Conservation (phyloP, 1,140 invertebrate genomes). For the Drepana arcuata region DNA sequence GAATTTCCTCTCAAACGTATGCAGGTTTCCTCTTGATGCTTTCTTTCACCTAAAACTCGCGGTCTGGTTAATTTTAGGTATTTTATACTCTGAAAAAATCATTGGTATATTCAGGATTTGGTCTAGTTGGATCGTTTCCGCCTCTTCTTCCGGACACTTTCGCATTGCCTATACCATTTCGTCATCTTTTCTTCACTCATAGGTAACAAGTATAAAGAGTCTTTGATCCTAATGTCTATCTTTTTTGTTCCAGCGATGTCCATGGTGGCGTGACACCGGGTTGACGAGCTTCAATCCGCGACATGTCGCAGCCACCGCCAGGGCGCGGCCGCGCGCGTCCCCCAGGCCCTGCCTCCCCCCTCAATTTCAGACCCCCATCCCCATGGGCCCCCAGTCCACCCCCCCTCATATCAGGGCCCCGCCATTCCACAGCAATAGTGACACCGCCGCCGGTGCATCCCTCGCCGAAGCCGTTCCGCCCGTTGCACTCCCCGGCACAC, state of each 20-base stretch:
- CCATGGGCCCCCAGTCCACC: conserved; percentile 77
- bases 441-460: conserved; percentile 65
- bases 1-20: no score
- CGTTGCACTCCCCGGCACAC: conserved; percentile 65
- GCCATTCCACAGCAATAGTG: conserved; percentile 63
- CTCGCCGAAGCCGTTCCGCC: conserved; percentile 66
- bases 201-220: no score
- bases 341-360: conserved; percentile 65
- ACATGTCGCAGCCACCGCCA: conserved; percentile 71
- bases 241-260: conserved; percentile 66
- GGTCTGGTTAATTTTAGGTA: no score
- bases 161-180: no score
- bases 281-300: conserved; percentile 65
- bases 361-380: conserved; percentile 75
- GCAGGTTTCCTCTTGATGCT: no score
- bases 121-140: no score
- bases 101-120: no score
- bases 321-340: conserved; percentile 67
- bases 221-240: no score
- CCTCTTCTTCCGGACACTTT: no score
- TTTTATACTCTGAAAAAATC: no score
- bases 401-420: conserved; percentile 74
- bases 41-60: no score
- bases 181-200: no score
- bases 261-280: conserved; percentile 64